phyloP scores from a whole-genome alignment of 2,113 vertebrate genomes.

The Lates calcarifer region DNA sequence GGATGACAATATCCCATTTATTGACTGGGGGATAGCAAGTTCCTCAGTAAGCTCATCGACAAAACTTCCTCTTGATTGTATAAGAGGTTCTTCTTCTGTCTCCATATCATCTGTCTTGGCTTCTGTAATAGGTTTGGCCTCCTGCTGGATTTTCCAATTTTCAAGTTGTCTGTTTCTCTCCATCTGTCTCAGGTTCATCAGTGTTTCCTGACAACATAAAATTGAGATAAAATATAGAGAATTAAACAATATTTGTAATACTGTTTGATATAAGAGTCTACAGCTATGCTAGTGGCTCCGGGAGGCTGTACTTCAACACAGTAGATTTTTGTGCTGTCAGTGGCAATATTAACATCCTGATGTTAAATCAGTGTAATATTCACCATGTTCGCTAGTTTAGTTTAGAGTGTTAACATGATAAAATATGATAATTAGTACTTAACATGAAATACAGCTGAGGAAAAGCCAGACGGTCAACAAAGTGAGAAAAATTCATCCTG shows the following conservation, averaged over 20 bases:
- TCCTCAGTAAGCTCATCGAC: conserved; percentile 41
- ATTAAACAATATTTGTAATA: not conserved
- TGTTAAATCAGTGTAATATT: not conserved
- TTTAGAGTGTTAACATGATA: not conserved
- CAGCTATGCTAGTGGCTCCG: too few species aligned
- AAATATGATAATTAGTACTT: not conserved
- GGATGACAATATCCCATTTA: conserved; percentile 51
- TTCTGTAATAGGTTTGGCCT: conserved; percentile 32
- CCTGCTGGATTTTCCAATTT: conserved; percentile 37
- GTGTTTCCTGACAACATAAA: conserved; percentile 66
- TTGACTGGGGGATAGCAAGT: not conserved
- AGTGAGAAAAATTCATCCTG: too few species aligned
- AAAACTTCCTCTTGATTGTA: conserved; percentile 23
- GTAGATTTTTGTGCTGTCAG: too few species aligned
- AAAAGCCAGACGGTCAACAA: too few species aligned
- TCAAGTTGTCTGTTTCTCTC: conserved; percentile 60
- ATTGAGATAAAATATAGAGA: not conserved
- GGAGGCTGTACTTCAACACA: too few species aligned
- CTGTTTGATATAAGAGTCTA: not conserved
- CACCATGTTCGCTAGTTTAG: not conserved
- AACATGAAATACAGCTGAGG: too few species aligned
- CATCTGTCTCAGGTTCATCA: conserved; percentile 66
- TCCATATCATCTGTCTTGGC: conserved; percentile 12
- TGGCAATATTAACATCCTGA: not conserved
- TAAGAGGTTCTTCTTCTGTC: conserved; percentile 26